Conservation (phyloP, 2,797 vertebrate genomes). For the Hylomyscus alleni region DNA sequence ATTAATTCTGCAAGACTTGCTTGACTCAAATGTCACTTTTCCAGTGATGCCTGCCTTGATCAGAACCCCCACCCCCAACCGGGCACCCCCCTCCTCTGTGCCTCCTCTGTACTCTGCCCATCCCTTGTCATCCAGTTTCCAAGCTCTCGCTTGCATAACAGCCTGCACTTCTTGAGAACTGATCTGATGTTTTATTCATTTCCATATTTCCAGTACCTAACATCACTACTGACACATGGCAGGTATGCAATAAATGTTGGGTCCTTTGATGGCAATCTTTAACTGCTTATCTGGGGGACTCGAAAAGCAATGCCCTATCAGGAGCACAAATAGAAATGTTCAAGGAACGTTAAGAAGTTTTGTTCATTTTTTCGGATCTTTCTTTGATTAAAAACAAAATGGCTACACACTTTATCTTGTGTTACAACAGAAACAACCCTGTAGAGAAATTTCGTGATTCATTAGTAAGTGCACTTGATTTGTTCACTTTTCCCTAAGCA, state of each 20-base stretch:
- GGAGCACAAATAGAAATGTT: conserved; percentile 60
- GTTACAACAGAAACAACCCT: background rate
- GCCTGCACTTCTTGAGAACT: conserved; percentile 38
- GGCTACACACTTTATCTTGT: conserved; percentile 50
- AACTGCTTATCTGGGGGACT: conserved; percentile 2
- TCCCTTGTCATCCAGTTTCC: conserved; percentile 55
- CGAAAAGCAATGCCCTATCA: conserved; percentile 49
- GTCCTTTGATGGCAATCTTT: conserved; percentile 38
- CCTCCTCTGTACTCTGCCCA: background rate
- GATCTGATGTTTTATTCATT: conserved; percentile 72
- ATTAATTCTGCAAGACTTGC: conserved; percentile 58
- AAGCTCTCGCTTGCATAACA: conserved; percentile 42
- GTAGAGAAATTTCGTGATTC: conserved; percentile 42
- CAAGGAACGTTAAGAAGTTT: conserved; percentile 40
- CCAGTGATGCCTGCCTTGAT: conserved; percentile 48
- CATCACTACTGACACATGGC: conserved; percentile 46
- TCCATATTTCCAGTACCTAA: conserved; percentile 59
- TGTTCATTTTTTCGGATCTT: conserved; percentile 53
- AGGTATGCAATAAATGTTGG: conserved; percentile 30
- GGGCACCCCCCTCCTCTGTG: background rate
- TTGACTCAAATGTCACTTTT: conserved; percentile 61
- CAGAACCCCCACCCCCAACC: background rate
- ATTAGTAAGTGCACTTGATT: background rate
- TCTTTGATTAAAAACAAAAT: conserved; percentile 61
- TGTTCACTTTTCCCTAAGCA: conserved; percentile 42